Evolutionary conservation across 2,113 vertebrate genomes (phyloP).

Genomic region (Edolisoma coerulescens): DNA sequence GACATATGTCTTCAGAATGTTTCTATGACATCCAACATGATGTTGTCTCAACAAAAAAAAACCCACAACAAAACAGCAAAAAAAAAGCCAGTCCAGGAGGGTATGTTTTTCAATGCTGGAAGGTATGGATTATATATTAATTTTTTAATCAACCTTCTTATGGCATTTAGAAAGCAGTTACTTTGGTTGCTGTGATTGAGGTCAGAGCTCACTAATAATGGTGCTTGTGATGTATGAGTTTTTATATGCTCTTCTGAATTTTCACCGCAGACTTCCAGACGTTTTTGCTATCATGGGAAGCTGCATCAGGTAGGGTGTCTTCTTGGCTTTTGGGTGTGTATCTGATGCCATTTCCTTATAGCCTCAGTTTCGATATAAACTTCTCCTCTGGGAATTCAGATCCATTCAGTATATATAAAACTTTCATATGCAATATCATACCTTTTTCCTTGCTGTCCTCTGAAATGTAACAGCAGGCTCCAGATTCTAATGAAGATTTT

Average conservation of each 20-base stretch:
- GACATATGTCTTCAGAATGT: neutral
- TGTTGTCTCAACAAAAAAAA: neutral
- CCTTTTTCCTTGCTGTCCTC: neutral
- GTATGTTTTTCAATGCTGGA: neutral
- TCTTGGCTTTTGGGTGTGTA: neutral
- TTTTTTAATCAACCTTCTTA: neutral
- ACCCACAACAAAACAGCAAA: neutral
- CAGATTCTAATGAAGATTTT: neutral
- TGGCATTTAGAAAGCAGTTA: neutral
- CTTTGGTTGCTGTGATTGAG: slow-evolving; percentile 9
- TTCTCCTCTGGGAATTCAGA: slow-evolving; percentile 34
- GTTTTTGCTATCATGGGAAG: neutral
- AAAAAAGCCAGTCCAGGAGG: neutral
- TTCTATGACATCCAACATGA: neutral
- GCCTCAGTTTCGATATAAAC: neutral
- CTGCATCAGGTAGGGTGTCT: neutral
- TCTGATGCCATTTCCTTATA: slow-evolving; percentile 3
- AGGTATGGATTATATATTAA: neutral
- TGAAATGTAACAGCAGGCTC: neutral
- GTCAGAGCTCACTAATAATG: neutral
- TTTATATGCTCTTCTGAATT: neutral
- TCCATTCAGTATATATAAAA: slow-evolving; percentile 18
- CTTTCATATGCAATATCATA: neutral
- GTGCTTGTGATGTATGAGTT: neutral
- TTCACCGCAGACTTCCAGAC: neutral